Conservation (phyloP, 2,888 invertebrate genomes). For the Frankliniella fusca region DNA sequence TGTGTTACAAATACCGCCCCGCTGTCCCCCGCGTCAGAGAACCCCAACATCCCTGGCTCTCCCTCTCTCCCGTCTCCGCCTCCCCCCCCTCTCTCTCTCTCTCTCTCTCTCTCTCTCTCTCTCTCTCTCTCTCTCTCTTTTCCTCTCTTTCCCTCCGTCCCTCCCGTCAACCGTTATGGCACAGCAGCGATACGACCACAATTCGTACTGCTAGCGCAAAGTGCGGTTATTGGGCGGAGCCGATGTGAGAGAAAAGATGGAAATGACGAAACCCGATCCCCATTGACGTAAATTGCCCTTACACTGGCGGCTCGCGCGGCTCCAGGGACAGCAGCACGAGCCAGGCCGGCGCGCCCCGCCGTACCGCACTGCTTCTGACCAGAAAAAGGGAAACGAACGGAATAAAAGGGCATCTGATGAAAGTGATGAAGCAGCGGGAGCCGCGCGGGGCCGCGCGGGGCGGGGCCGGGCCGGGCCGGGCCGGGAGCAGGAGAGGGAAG, state of each 20-base stretch:
- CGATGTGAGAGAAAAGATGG: too few relatives aligned
- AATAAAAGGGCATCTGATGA: conserved; percentile 22
- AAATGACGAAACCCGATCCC: too few relatives aligned
- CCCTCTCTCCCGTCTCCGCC: background rate
- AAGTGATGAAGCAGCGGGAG: background rate
- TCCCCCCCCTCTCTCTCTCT: background rate
- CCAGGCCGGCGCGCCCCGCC: background rate
- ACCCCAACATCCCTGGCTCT: background rate
- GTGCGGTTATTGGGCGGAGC: too few relatives aligned
- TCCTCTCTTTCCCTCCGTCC: too few relatives aligned
- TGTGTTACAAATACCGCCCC: background rate
- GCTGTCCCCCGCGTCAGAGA: too few relatives aligned
- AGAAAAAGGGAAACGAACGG: background rate
- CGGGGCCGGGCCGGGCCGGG: background rate
- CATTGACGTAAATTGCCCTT: background rate
- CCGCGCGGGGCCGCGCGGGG: background rate
- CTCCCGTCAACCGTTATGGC: too few relatives aligned
- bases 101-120: background rate
- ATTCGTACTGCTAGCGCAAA: too few relatives aligned
- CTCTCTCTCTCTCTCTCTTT: too few relatives aligned
- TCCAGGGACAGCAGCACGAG: background rate
- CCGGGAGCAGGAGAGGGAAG: background rate
- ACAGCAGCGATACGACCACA: too few relatives aligned
- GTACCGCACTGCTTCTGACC: background rate
- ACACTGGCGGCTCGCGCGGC: background rate